A percentile compares a stretch with the other conserved stretches of the same genome.
Conservation (phyloP, 2,888 invertebrate genomes). For the Polylopha cassiicola region DNA sequence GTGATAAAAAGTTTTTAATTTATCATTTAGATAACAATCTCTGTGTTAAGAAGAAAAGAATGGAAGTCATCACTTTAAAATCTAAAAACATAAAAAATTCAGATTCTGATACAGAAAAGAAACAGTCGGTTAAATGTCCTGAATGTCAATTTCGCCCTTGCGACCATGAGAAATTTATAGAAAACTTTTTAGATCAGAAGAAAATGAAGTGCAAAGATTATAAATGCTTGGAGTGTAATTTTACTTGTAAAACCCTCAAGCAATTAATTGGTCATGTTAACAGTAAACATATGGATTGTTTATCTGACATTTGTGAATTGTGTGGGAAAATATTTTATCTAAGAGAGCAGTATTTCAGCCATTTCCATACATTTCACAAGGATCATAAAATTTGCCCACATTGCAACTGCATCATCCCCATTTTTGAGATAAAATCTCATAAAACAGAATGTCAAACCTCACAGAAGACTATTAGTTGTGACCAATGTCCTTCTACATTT, state of each 20-base stretch:
- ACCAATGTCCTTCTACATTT: slow-evolving; percentile 14
- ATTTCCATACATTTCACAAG: slow-evolving; percentile 15
- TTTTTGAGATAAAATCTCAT: neutral
- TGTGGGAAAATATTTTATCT: slow-evolving; percentile 16
- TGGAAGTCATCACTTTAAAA: no score
- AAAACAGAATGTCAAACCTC: slow-evolving; percentile 2
- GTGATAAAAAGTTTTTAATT: slow-evolving; percentile 14
- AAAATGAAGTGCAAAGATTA: neutral
- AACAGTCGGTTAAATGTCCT: slow-evolving; percentile 1
- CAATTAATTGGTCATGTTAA: slow-evolving; percentile 6
- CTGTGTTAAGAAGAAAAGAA: no score
- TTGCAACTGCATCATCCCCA: slow-evolving; percentile 4
- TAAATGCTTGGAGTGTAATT: slow-evolving; percentile 8
- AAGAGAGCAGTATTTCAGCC: slow-evolving; percentile 20
- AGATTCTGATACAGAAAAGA: no score
- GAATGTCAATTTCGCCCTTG: slow-evolving; percentile 9
- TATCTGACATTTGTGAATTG: slow-evolving; percentile 14
- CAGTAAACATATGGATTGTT: slow-evolving; percentile 10
- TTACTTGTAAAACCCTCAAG: neutral
- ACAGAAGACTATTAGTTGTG: slow-evolving; percentile 7
- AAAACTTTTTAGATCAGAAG: slow-evolving; percentile 8
- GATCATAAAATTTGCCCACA: slow-evolving; percentile 10
- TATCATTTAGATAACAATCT: no score
- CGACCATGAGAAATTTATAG: slow-evolving; percentile 14
- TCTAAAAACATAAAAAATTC: no score